A percentile compares a stretch with the other conserved stretches of the same genome.
Conservation (phyloP, 1,140 invertebrate genomes). For the Ylistrum balloti region DNA sequence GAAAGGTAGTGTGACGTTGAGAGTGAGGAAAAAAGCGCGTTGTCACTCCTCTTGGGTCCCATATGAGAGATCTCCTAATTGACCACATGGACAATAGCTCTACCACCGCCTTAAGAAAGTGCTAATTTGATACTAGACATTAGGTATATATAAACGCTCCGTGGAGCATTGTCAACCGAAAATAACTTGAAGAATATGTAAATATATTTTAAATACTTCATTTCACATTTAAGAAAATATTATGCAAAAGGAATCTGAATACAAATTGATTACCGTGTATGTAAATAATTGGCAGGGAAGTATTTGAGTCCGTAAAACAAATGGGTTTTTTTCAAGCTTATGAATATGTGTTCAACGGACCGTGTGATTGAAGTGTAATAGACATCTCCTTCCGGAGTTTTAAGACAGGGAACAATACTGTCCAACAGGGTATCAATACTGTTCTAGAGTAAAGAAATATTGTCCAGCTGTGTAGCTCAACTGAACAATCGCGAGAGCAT, state of each 20-base stretch:
- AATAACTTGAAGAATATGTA: no score
- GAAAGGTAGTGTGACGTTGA: constrained; percentile 14
- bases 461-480: background rate
- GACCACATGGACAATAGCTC: background rate
- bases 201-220: no score
- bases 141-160: background rate
- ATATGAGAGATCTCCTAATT: constrained; percentile 33
- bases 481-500: background rate
- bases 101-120: constrained; percentile 32
- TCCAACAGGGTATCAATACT: background rate
- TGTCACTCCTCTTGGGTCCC: background rate
- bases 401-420: background rate
- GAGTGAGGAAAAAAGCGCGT: constrained; percentile 14
- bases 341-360: background rate
- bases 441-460: background rate
- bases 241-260: no score
- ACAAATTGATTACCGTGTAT: background rate
- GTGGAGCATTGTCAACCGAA: background rate
- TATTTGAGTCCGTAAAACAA: background rate
- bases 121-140: constrained; percentile 38
- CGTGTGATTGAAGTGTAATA: background rate
- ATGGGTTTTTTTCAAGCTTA: background rate
- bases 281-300: background rate
- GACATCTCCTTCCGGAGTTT: constrained; percentile 22
- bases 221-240: no score